Evolutionary conservation across 2,888 invertebrate species (phyloP).

Genomic region (Dolomedes plantarius): DNA sequence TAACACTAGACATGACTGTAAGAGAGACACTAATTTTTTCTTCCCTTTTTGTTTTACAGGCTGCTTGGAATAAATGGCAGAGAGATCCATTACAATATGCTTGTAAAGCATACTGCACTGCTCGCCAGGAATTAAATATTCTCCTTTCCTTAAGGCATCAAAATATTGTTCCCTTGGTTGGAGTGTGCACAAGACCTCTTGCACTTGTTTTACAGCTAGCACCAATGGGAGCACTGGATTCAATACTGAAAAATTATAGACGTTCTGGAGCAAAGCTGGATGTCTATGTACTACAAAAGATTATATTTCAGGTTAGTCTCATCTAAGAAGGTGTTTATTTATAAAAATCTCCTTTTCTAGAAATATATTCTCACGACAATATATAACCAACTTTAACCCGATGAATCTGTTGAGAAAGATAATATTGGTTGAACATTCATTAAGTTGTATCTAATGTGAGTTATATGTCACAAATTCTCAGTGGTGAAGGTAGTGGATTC

Average conservation of each 20-base stretch:
- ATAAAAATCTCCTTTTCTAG: not conserved
- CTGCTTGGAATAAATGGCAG: constrained; percentile 92
- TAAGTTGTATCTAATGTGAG: too few relatives aligned
- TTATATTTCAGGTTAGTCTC: constrained; percentile 88
- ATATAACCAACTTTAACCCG: too few relatives aligned
- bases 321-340: too few relatives aligned
- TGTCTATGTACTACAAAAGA: constrained; percentile 87
- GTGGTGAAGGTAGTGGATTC: too few relatives aligned
- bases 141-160: constrained; percentile 89
- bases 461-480: too few relatives aligned
- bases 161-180: constrained; percentile 93
- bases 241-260: constrained; percentile 88
- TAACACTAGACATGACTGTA: too few relatives aligned
- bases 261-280: constrained; percentile 89
- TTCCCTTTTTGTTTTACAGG: constrained; percentile 78
- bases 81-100: constrained; percentile 93
- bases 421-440: too few relatives aligned
- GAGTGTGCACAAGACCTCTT: constrained; percentile 91
- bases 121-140: constrained; percentile 94
- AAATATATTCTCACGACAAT: not conserved
- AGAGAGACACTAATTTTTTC: too few relatives aligned
- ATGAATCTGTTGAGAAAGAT: too few relatives aligned
- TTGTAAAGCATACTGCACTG: constrained; percentile 96
- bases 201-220: constrained; percentile 93
- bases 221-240: constrained; percentile 92